Evolutionary conservation across 2,113 vertebrate species (phyloP), one percentile per base, ranked within the genome.

Genomic region (Diadophis punctatus): DNA sequence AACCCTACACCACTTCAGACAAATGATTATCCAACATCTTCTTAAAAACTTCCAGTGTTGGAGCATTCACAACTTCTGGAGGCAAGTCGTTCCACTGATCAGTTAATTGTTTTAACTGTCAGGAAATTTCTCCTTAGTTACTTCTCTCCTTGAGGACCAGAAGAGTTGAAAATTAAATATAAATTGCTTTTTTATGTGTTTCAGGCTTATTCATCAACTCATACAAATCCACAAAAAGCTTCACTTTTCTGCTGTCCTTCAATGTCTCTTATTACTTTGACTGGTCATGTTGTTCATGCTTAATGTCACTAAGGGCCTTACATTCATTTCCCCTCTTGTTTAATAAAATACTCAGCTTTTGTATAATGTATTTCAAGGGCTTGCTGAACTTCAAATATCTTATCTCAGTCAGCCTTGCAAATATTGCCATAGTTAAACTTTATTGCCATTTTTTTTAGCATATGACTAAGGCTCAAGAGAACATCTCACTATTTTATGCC

Each of bases 231-330:
- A 53, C 52, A 86, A 52, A 52, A 27, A 56, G 25, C 23, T 85
- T 56, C 43, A 39, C 51, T 39, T 85, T 52, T 85, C 7, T 12
- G 39, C 11, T 85, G 74, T n/a, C 90, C 52, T 91, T 58, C 90
- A 91, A 58, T 53, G n/a, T 46, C 51, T 90, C 68, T 84, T 90
- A 84, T 84, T 86, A 91, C 53, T 91, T 91, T 10, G 46, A 53
- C 90, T 85, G 34, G 22, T 58, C 53, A 55, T 34, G 52, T 46
- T 84, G 68, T 51, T 53, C 68, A 84, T 90, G 84, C 49, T 34
- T 85, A 55, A 56, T 43, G 43, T 43, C 80, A 91, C 80, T 27
- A 16, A 58, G 74, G 74, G 90, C 80, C 39, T 86, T 43, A 5
- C n/a, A 52, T 58, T 91, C 39, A 30, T 43, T 58, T 86, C 27